These are phyloP conservation scores for Talpa occidentalis DNA, from an alignment of 2,113 vertebrate genomes.

Conservation along the genomic window DNA sequence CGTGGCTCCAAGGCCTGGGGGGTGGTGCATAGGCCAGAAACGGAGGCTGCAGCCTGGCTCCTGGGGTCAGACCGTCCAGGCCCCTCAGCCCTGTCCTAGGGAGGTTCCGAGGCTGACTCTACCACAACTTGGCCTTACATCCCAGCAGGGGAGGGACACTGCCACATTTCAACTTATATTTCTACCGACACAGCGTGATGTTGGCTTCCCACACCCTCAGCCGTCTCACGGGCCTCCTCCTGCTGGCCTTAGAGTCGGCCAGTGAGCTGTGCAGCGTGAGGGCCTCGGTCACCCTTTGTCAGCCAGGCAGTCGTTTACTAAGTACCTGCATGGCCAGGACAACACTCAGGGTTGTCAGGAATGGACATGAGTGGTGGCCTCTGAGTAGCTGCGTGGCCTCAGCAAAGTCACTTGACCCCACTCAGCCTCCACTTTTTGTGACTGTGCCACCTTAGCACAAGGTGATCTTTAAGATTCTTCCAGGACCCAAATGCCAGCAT, in stretches of 20 bases:
- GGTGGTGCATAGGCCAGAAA: background rate
- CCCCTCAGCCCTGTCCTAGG: background rate
- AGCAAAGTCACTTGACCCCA: background rate
- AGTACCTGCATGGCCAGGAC: background rate
- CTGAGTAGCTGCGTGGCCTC: background rate
- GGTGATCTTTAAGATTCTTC: background rate
- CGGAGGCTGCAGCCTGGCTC: background rate
- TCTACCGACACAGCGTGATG: background rate
- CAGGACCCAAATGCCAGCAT: background rate
- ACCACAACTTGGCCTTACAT: rapidly evolving
- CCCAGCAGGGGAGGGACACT: background rate
- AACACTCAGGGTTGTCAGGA: background rate
- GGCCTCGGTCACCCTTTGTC: background rate
- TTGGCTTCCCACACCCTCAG: background rate
- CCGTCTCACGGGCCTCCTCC: background rate
- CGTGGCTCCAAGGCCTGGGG: rapidly evolving
- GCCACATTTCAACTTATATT: background rate
- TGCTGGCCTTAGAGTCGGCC: background rate
- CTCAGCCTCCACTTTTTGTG: background rate
- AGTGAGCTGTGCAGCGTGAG: rapidly evolving
- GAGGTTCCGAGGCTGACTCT: background rate
- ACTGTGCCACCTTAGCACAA: background rate
- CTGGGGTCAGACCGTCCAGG: background rate
- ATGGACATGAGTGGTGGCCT: background rate
- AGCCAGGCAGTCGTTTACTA: rapidly evolving